Conservation (phyloP, 1,140 invertebrate genomes). For the Neodiprion lecontei region DNA sequence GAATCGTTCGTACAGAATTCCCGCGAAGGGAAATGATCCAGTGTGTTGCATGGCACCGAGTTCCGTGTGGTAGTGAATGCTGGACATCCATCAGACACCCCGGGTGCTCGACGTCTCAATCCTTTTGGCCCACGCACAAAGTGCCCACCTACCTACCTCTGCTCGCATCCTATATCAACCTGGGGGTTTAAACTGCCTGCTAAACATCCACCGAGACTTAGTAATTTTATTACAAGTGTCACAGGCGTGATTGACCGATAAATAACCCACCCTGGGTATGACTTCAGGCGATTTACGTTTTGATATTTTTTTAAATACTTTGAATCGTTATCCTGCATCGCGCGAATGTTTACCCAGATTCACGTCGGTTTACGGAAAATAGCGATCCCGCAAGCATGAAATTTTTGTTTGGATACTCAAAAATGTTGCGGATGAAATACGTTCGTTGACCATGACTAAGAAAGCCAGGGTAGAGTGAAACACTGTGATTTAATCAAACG, state of each 20-base stretch:
- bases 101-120: conserved; percentile 63
- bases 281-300: not conserved
- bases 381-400: too few species aligned
- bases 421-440: too few species aligned
- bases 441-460: too few species aligned
- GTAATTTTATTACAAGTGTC: conserved; percentile 25
- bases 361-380: too few species aligned
- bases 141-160: conserved; percentile 32
- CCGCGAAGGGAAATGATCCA: not conserved
- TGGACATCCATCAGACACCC: conserved; percentile 59
- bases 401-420: too few species aligned
- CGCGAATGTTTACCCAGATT: too few species aligned
- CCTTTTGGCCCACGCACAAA: conserved; percentile 30
- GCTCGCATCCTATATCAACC: conserved; percentile 36
- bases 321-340: too few species aligned
- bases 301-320: not conserved
- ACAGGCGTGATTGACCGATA: not conserved
- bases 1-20: too few species aligned
- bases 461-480: too few species aligned
- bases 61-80: conserved; percentile 49
- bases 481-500: too few species aligned
- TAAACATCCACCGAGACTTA: conserved; percentile 1
- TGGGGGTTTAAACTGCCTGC: not conserved
- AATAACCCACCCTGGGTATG: not conserved
- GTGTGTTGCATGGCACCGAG: not conserved